Conservation (phyloP, 1,140 invertebrate genomes). For the Danaus melanippus region DNA sequence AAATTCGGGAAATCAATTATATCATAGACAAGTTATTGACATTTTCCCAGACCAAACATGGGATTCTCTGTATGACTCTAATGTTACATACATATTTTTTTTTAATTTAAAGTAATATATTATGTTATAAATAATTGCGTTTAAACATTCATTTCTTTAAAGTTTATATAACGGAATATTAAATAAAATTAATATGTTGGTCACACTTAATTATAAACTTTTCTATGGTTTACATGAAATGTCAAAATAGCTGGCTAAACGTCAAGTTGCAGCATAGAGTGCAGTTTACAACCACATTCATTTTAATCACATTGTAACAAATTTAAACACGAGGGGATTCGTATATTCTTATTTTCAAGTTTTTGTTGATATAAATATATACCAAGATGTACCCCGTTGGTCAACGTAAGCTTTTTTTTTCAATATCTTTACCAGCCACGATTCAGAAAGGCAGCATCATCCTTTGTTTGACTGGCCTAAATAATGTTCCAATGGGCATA, state of each 20-base stretch:
- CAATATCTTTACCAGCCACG: conserved; percentile 28
- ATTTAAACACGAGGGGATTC: conserved; percentile 49
- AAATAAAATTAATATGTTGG: too few species aligned
- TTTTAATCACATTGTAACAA: conserved; percentile 54
- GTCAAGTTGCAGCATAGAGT: conserved; percentile 36
- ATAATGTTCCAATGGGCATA: conserved; percentile 40
- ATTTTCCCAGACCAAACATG: not conserved
- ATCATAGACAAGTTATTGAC: conserved; percentile 8
- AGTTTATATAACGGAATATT: not conserved
- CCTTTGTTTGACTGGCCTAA: conserved; percentile 67
- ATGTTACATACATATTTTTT: too few species aligned
- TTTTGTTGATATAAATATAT: conserved; percentile 48
- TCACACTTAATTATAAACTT: not conserved
- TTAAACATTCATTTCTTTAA: too few species aligned
- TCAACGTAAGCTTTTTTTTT: conserved; percentile 52
- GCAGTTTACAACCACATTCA: conserved; percentile 42
- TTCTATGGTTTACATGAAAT: conserved; percentile 13
- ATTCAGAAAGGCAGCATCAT: conserved; percentile 40
- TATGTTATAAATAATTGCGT: too few species aligned
- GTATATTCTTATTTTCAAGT: conserved; percentile 51
- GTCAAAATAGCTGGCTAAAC: conserved; percentile 34
- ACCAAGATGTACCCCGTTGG: conserved; percentile 67
- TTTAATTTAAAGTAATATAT: too few species aligned
- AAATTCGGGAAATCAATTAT: conserved; percentile 10
- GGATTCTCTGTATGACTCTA: too few species aligned